These are phyloP conservation scores for Anniella stebbinsi DNA, from an alignment of 2,797 vertebrate genomes.

Conservation along the genomic window DNA sequence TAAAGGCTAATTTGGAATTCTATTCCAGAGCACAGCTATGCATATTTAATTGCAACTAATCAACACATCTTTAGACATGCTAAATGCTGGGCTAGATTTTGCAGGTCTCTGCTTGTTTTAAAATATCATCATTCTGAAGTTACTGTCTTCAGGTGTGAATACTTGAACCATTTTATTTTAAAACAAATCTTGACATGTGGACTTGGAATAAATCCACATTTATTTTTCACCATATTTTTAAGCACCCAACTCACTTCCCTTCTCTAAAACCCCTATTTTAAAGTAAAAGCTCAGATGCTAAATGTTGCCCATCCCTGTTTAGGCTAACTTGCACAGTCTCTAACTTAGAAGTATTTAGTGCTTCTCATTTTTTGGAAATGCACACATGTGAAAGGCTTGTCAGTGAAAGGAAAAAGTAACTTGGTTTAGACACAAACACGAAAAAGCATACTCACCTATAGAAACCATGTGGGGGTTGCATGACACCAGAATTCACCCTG, in stretches of 20 bases:
- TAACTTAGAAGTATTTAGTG: not conserved
- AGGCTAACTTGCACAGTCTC: not conserved
- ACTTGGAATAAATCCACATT: not conserved
- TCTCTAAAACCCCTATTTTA: too few relatives aligned
- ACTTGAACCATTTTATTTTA: not conserved
- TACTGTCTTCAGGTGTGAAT: not conserved
- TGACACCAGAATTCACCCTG: too few relatives aligned
- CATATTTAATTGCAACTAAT: not conserved
- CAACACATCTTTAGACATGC: not conserved
- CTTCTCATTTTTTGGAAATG: not conserved
- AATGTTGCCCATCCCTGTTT: not conserved
- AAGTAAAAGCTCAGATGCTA: not conserved
- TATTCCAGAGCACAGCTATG: not conserved
- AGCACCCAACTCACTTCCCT: too few relatives aligned
- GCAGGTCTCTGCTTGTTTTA: not conserved
- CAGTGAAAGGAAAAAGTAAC: not conserved
- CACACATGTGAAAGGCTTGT: not conserved
- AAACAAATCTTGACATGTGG: not conserved
- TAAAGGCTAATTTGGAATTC: not conserved
- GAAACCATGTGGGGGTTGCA: too few relatives aligned
- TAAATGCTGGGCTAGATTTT: not conserved
- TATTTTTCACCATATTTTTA: not conserved
- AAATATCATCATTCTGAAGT: not conserved
- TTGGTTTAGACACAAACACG: not conserved
- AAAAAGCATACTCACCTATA: too few relatives aligned